These are phyloP conservation scores for human DNA, from an alignment of 2,113 vertebrate species.

Conservation along the genomic window DNA sequence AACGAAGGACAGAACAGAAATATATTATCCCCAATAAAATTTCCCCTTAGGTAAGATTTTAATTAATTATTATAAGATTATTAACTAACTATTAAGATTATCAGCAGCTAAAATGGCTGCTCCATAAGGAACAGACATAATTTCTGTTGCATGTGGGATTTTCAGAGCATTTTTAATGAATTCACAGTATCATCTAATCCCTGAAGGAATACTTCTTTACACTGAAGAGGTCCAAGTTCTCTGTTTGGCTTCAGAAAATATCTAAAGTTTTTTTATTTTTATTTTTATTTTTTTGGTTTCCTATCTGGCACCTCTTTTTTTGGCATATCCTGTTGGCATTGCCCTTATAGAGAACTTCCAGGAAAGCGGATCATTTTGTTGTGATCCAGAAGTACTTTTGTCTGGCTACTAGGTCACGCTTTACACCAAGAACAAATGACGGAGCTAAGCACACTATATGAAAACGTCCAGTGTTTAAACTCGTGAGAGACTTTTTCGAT, in stretches of 20 bases:
- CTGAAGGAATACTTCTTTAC: not conserved
- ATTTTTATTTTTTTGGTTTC: not conserved
- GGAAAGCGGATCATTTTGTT: not conserved
- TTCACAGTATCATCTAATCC: not conserved
- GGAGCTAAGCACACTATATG: slow-evolving; percentile 24
- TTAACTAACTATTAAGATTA: not conserved
- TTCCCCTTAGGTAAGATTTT: not conserved
- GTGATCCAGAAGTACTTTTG: not conserved
- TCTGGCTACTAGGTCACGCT: not conserved
- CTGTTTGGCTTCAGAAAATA: slow-evolving; percentile 38
- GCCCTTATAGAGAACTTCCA: not conserved
- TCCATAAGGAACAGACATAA: not conserved
- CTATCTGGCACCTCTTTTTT: fast-evolving
- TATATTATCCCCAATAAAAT: not conserved
- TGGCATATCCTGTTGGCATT: slow-evolving; percentile 17
- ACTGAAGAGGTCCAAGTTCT: not conserved
- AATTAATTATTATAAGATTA: not conserved
- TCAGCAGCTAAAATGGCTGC: not conserved
- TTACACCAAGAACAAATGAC: slow-evolving; percentile 16
- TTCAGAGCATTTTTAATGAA: slow-evolving; percentile 21
- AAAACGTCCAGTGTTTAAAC: slow-evolving; percentile 13
- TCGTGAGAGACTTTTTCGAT: not conserved
- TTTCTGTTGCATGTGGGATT: not conserved
- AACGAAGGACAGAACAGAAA: not conserved
- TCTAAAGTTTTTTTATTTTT: not conserved